phyloP scores from a whole-genome alignment of 2,113 vertebrate species.

The Melierax canorus region DNA sequence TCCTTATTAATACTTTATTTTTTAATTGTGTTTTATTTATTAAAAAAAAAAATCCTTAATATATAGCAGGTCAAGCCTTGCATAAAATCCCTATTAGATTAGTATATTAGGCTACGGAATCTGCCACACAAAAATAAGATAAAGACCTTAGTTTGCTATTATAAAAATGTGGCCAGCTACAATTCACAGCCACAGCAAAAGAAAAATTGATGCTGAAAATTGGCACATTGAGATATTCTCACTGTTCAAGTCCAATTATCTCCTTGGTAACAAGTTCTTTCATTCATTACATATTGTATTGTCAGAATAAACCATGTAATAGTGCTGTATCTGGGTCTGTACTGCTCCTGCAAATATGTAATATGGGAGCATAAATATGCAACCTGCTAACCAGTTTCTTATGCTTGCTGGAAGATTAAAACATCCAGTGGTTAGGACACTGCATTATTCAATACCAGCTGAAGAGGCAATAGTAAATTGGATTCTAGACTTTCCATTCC shows the following conservation, averaged over 20 bases:
- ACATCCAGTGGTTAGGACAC: too few species aligned
- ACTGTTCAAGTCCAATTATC: slow-evolving; percentile 57
- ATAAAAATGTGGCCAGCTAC: background rate
- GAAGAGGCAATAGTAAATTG: too few species aligned
- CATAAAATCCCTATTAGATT: background rate
- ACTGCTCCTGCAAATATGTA: background rate
- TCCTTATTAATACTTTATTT: background rate
- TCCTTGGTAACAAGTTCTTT: slow-evolving; percentile 59
- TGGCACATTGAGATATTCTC: slow-evolving; percentile 38
- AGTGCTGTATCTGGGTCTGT: slow-evolving; percentile 2
- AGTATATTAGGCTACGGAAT: background rate
- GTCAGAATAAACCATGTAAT: slow-evolving; percentile 46
- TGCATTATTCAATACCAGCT: too few species aligned
- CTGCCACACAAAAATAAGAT: background rate
- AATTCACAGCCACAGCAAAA: slow-evolving; percentile 4
- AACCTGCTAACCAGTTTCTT: slow-evolving; percentile 15
- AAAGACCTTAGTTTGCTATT: background rate
- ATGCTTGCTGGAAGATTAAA: background rate
- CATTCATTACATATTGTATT: slow-evolving; percentile 51
- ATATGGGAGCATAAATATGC: background rate
- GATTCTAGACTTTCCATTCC: too few species aligned
- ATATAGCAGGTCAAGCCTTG: background rate
- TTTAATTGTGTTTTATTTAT: background rate
- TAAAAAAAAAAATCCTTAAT: background rate
- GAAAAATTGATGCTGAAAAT: slow-evolving; percentile 49